Evolutionary conservation across 2,888 invertebrate genomes (phyloP).

Genomic region (Tryphoninae sp.): DNA sequence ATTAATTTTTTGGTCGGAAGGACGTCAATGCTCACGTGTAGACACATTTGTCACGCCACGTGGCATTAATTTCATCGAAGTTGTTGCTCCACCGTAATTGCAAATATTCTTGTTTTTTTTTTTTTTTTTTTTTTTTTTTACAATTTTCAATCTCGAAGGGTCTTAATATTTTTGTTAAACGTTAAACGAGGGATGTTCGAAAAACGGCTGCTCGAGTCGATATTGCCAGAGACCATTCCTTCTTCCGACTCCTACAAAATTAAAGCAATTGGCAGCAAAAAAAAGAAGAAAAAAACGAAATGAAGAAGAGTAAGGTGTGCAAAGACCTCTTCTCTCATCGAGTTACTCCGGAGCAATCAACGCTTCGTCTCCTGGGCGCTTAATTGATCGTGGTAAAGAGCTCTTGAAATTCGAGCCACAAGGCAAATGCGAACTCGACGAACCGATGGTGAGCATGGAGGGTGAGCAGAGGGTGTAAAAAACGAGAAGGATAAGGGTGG

Average conservation of each 20-base stretch:
- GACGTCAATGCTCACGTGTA: too few relatives aligned
- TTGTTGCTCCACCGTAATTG: too few relatives aligned
- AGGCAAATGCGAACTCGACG: slow-evolving; percentile 25
- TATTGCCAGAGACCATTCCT: too few relatives aligned
- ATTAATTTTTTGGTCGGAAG: too few relatives aligned
- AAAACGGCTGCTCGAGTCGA: too few relatives aligned
- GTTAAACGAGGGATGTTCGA: too few relatives aligned
- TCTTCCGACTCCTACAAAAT: not conserved
- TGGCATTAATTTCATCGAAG: too few relatives aligned
- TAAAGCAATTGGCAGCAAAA: not conserved
- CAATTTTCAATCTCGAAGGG: too few relatives aligned
- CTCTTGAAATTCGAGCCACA: slow-evolving; percentile 54
- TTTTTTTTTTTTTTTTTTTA: too few relatives aligned
- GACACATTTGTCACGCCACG: too few relatives aligned
- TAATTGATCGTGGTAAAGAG: slow-evolving; percentile 60
- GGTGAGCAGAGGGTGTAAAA: slow-evolving; percentile 7
- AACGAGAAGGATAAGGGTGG: slow-evolving; percentile 8
- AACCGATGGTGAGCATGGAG: slow-evolving; percentile 4
- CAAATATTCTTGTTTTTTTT: too few relatives aligned
- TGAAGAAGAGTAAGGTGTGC: not conserved
- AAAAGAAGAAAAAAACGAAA: slow-evolving; percentile 1
- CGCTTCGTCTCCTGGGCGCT: slow-evolving; percentile 47
- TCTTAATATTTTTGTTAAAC: too few relatives aligned
- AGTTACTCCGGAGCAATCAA: slow-evolving; percentile 59
- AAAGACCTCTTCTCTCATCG: slow-evolving; percentile 30